Conservation (phyloP, 2,797 vertebrate species). For the Betta splendens region DNA sequence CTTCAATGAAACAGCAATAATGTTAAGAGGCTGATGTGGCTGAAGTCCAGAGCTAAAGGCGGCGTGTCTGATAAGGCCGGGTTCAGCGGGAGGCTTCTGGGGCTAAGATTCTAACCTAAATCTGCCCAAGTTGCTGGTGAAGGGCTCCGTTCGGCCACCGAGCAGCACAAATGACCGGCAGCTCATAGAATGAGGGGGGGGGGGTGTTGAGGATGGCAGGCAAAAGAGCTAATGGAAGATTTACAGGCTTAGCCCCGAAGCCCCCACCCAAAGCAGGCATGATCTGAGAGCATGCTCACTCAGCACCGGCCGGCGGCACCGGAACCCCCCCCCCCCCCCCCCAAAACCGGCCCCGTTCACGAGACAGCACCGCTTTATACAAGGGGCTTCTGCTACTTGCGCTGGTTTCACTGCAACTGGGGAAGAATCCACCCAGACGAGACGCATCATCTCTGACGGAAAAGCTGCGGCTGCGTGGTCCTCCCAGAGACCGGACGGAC, state of each 20-base stretch:
- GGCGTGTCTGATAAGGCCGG: slow-evolving; percentile 56
- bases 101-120: slow-evolving; percentile 51
- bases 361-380: neutral
- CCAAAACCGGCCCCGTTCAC: neutral
- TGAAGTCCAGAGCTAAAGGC: slow-evolving; percentile 38
- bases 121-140: slow-evolving; percentile 34
- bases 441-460: slow-evolving; percentile 64
- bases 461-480: slow-evolving; percentile 52
- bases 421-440: slow-evolving; percentile 50
- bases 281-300: slow-evolving; percentile 49
- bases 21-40: slow-evolving; percentile 11
- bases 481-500: slow-evolving; percentile 1
- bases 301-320: slow-evolving; percentile 18
- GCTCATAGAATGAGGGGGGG: slow-evolving; percentile 28
- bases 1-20: slow-evolving; percentile 45
- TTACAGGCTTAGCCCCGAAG: slow-evolving; percentile 67
- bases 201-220: slow-evolving; percentile 57
- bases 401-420: slow-evolving; percentile 43
- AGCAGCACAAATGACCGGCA: slow-evolving; percentile 51
- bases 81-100: slow-evolving; percentile 44
- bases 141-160: slow-evolving; percentile 17
- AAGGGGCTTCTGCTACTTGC: slow-evolving; percentile 22
- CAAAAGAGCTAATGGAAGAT: slow-evolving; percentile 65
- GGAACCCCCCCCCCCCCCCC: neutral
- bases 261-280: slow-evolving; percentile 70